These are phyloP conservation scores for Rhopilema esculentum DNA, from an alignment of 30 jellyfish, hydroid and myxozoan genomes.

Conservation along the genomic window DNA sequence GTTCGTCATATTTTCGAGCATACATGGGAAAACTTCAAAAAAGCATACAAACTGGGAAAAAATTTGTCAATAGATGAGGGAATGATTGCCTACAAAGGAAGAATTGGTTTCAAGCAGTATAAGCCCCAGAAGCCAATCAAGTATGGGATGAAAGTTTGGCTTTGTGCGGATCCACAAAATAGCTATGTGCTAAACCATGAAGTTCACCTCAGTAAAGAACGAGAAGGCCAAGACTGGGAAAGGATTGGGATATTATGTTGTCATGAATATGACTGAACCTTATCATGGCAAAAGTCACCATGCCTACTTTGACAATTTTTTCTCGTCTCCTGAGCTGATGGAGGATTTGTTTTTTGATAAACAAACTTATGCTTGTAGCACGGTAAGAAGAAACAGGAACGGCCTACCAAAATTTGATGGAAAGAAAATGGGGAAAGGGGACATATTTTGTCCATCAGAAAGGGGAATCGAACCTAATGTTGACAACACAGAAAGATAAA, in stretches of 20 bases:
- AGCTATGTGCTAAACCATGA: conserved; percentile 23
- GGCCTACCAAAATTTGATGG: conserved; percentile 32
- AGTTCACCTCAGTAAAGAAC: conserved; percentile 14
- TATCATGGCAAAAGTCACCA: conserved; percentile 16
- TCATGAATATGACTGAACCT: conserved; percentile 27
- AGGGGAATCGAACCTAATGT: conserved; percentile 5
- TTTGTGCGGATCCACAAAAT: conserved; percentile 18
- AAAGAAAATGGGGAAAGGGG: conserved; percentile 7
- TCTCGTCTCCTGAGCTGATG: conserved; percentile 14
- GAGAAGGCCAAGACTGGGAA: conserved; percentile 23
- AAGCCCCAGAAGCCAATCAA: conserved; percentile 49
- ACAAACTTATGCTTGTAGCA: conserved; percentile 37
- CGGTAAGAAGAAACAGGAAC: conserved; percentile 31
- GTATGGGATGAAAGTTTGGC: conserved; percentile 53
- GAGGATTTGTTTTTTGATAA: conserved; percentile 1
- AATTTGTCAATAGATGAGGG: conserved; percentile 42
- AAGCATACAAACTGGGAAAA: neutral
- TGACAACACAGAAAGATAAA: conserved; percentile 33
- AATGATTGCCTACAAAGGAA: conserved; percentile 41
- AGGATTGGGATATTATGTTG: conserved; percentile 51
- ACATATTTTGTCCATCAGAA: conserved; percentile 2
- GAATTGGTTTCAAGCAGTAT: conserved; percentile 41
- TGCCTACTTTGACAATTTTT: conserved; percentile 37
- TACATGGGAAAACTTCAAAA: neutral
- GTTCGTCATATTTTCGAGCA: conserved; percentile 25